phyloP scores from a whole-genome alignment of 1,140 invertebrate species.

The Polypedilum vanderplanki region DNA sequence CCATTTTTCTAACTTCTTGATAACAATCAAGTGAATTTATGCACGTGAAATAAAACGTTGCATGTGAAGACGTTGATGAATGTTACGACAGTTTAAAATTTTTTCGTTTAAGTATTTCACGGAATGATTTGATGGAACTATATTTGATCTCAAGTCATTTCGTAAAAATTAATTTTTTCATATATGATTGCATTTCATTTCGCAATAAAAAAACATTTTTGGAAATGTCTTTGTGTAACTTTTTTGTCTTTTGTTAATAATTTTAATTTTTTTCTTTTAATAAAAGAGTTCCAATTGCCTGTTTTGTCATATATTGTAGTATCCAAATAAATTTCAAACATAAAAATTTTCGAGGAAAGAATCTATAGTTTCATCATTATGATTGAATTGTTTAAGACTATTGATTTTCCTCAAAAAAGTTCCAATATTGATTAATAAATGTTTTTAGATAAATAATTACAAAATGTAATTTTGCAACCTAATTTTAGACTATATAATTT shows the following conservation, averaged over 20 bases:
- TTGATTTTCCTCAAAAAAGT: neutral
- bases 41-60: neutral
- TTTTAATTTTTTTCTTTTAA: neutral
- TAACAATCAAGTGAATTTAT: neutral
- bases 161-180: neutral
- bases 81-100: neutral
- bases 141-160: neutral
- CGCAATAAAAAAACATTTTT: neutral
- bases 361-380: neutral
- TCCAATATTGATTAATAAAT: too few relatives aligned
- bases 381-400: neutral
- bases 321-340: neutral
- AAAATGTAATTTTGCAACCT: too few relatives aligned
- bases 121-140: constrained; percentile 16
- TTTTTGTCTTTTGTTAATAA: neutral
- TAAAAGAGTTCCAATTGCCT: neutral
- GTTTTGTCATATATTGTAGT: neutral
- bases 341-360: neutral
- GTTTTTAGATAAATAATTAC: too few relatives aligned
- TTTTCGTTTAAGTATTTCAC: neutral
- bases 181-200: neutral
- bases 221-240: neutral
- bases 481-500: too few relatives aligned
- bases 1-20: neutral
- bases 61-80: neutral